A percentile compares a stretch with the other conserved stretches of the same genome.
Evolutionary conservation across 2,113 vertebrate species (phyloP).

Genomic region (Ellobius talpinus): DNA sequence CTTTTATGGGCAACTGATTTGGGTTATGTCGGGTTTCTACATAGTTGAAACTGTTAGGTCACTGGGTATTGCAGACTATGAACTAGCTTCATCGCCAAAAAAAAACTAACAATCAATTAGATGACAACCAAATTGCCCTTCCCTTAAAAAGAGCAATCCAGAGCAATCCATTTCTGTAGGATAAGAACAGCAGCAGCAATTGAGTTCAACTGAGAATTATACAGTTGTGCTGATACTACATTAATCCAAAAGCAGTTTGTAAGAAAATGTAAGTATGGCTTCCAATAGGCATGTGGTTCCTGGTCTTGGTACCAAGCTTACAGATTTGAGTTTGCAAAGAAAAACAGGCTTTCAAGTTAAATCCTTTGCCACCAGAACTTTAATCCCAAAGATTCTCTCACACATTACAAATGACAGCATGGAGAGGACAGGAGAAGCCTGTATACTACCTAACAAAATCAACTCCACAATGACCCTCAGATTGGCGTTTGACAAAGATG

Average conservation of each 20-base stretch:
- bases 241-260: slow-evolving; percentile 76
- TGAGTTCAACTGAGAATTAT: slow-evolving; percentile 39
- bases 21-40: slow-evolving; percentile 19
- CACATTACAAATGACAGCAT: background rate
- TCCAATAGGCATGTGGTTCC: slow-evolving; percentile 56
- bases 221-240: slow-evolving; percentile 56
- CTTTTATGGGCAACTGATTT: slow-evolving; percentile 26
- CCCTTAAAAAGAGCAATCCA: slow-evolving; percentile 11
- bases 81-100: slow-evolving; percentile 39
- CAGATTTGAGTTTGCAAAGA: background rate
- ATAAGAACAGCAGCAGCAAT: slow-evolving; percentile 58
- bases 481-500: background rate
- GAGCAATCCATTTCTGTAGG: background rate
- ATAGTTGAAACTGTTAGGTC: slow-evolving; percentile 57
- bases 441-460: slow-evolving; percentile 70
- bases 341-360: slow-evolving; percentile 76
- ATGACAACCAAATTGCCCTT: slow-evolving; percentile 11
- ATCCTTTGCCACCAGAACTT: slow-evolving; percentile 90
- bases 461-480: slow-evolving; percentile 86
- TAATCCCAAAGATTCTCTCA: slow-evolving; percentile 85
- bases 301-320: slow-evolving; percentile 51
- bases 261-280: slow-evolving; percentile 77
- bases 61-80: background rate
- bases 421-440: background rate
- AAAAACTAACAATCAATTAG: background rate